These are phyloP conservation scores for Labia minor DNA, from an alignment of 2,888 invertebrate species.

Conservation along the genomic window DNA sequence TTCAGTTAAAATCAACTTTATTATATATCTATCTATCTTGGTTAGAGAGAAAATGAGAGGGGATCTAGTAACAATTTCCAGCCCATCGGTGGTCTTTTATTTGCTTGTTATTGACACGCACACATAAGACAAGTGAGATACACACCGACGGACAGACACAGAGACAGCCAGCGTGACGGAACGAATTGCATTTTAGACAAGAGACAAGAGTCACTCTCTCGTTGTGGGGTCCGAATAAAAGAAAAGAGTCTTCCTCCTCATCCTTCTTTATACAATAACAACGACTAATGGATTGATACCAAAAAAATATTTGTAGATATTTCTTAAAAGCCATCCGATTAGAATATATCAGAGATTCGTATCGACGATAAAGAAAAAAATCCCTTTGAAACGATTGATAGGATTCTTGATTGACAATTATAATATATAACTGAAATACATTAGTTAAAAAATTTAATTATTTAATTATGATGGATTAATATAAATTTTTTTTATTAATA, in stretches of 20 bases:
- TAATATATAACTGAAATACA: too few species aligned
- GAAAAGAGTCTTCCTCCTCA: background rate
- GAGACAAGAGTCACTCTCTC: background rate
- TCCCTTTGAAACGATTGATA: too few species aligned
- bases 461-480: too few species aligned
- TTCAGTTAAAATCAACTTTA: constrained; percentile 13
- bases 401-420: too few species aligned
- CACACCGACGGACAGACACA: background rate
- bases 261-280: background rate
- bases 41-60: background rate
- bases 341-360: background rate
- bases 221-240: constrained; percentile 1
- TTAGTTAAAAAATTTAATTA: too few species aligned
- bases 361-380: too few species aligned
- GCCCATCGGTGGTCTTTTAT: constrained; percentile 1
- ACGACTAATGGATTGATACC: constrained; percentile 4
- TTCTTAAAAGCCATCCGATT: constrained; percentile 1
- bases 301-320: background rate
- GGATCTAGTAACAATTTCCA: background rate
- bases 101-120: constrained; percentile 7
- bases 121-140: too few species aligned
- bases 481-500: too few species aligned
- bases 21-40: background rate
- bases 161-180: background rate
- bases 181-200: constrained; percentile 1